Evolutionary conservation across 2,888 invertebrate species (phyloP), one percentile per base, ranked within the genome.

Genomic region (Melanostoma scalare): DNA sequence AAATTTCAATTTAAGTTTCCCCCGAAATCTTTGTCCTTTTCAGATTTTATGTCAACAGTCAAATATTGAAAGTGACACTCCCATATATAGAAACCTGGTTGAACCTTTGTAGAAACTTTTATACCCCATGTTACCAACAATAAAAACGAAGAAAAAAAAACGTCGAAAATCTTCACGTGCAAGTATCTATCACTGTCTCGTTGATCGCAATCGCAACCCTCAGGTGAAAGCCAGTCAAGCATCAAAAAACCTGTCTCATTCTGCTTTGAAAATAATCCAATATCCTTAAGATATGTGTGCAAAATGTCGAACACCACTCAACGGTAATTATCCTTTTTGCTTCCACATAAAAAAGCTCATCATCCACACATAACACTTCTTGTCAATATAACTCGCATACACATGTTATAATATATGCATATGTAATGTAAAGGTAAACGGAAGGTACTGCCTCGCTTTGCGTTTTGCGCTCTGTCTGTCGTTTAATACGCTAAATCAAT

Each of bases 401-500:
- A 8, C 33, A n/a, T 53, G 33, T 20, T 6, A 33, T n/a, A 31
- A 10, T n/a, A 33, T 36, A 67, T 42, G 31, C 36, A 46, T 31
- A 36, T 61, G 46, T 6, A 36, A 35, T 50, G 52, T 65, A 65
- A 53, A 61, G 33, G n/a, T 50, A 53, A 71, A 72, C 61, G 58
- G 38, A 48, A 36, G 42, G 9, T 42, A 53, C n/a, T 55, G 10
- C 38, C 46, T 63, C 55, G 50, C 56, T 36, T 46, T 30, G 33
- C 20, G 10, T 52, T 38, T 20, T n/a, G 3, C 35, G 42, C 50
- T 69, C 63, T 77, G 72, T 40, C 68, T 82, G 78, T 78, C 69
- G 73, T 73, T 77, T 73, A 82, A 77, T 77, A 72, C 72, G 68
- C 72, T 76, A 82, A 82, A 77, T 77, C 82, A 78, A 78, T 84